Evolutionary conservation across 2,888 invertebrate species (phyloP), one percentile per base, ranked within the genome.

Genomic region (Bombyx huttoni): DNA sequence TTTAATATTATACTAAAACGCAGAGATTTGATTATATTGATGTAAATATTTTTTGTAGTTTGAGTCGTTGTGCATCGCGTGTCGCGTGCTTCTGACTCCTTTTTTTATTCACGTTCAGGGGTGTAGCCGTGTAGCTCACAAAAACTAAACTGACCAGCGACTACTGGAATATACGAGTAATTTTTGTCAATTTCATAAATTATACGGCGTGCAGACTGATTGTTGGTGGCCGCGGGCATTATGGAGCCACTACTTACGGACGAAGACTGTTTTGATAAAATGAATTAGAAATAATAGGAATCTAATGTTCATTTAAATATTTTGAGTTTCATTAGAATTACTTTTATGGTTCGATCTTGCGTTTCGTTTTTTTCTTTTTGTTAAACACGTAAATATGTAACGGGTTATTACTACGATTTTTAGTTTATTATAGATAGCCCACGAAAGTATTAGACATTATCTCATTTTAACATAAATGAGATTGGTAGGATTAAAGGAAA

Each of bases 111-210:
- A 62, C 63, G 63, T 76, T 78, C 76, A 73, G 81, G 77, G 78
- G 2, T 24, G 24, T 24, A 1, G 24, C 24, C 24, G 24, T 75
- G 75, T 69, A 73, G 68, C 73, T 61, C 61, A 84, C 76, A 87
- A 84, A 87, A 87, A 84, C 81, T 69, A 68, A 78, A 83, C 82
- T 75, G 78, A 74, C 76, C 81, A 80, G 75, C 77, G 88, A 88
- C 87, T 88, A 87, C 88, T 72, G 88, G 84, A 87, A 87, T 84
- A 82, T 85, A 24, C 24, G 24, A 24, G 24, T 24, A 83, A 85
- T 86, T 87, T 81, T 81, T 83, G 85, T 70, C 84, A 85, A 87
- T 87, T 87, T 87, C 62, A 80, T 80, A 85, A 87, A 88, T 87
- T 87, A 87, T 78, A 84, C 72, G 67, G 73, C 71, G 72, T 77